Conservation (phyloP, 2,113 vertebrate genomes). For the Harpagus bidentatus region DNA sequence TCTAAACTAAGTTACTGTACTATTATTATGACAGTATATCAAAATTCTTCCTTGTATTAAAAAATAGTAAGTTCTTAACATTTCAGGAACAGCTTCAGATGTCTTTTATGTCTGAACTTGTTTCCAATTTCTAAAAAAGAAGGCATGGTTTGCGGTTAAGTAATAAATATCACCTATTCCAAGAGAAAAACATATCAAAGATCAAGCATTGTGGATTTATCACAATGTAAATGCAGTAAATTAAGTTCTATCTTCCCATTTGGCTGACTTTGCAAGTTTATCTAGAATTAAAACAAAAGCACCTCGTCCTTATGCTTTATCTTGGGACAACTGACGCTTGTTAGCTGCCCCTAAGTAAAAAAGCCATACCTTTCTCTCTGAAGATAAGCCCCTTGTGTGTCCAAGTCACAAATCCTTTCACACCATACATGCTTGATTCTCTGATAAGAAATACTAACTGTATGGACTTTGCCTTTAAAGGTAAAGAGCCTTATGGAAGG, state of each 20-base stretch:
- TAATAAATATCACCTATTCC: not conserved
- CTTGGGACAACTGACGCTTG: not conserved
- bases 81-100: not conserved
- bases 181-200: not conserved
- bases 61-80: not conserved
- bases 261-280: not conserved
- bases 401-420: constrained; percentile 12
- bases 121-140: not conserved
- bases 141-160: not conserved
- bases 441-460: constrained; percentile 6
- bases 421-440: not conserved
- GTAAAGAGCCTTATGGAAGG: constrained; percentile 4
- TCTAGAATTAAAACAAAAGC: not conserved
- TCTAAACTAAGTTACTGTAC: not conserved
- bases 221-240: not conserved
- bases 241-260: not conserved
- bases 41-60: not conserved
- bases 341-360: not conserved
- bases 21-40: not conserved
- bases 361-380: not conserved
- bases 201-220: not conserved
- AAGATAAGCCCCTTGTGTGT: not conserved
- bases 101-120: not conserved
- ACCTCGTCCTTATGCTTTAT: not conserved
- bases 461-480: constrained; percentile 49